phyloP scores from a whole-genome alignment of 2,113 vertebrate genomes.

The Cebidichthys violaceus region DNA sequence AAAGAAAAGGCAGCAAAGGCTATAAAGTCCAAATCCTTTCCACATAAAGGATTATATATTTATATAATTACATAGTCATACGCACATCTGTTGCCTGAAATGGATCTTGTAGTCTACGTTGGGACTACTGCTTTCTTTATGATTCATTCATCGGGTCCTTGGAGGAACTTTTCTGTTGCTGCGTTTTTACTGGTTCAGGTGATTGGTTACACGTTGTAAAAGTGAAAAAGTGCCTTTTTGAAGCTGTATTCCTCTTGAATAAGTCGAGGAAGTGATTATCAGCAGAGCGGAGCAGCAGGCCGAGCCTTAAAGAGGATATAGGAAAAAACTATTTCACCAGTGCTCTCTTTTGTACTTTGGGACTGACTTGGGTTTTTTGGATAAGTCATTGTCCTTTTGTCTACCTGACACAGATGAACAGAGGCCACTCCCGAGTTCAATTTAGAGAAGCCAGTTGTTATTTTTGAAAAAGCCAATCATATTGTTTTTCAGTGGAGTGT shows the following conservation, averaged over 20 bases:
- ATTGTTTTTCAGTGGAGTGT: not conserved
- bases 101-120: conserved; percentile 21
- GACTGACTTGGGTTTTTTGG: not conserved
- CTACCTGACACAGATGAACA: not conserved
- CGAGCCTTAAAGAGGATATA: not conserved
- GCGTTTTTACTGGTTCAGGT: not conserved
- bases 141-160: not conserved
- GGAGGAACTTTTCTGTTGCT: not conserved
- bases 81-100: conserved; percentile 20
- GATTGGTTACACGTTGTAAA: not conserved
- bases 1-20: conserved; percentile 8
- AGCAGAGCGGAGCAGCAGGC: not conserved
- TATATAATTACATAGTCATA: conserved; percentile 36
- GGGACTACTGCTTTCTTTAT: not conserved
- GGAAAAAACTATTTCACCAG: too few species aligned
- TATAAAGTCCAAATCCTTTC: conserved; percentile 9
- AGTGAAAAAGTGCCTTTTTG: too few species aligned
- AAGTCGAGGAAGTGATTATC: not conserved
- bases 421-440: not conserved
- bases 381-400: not conserved
- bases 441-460: not conserved
- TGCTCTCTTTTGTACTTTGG: not conserved
- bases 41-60: not conserved
- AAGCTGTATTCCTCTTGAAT: too few species aligned
- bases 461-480: not conserved